Evolutionary conservation across 2,888 invertebrate species (phyloP).

Genomic region (Nasonovia ribisnigri): DNA sequence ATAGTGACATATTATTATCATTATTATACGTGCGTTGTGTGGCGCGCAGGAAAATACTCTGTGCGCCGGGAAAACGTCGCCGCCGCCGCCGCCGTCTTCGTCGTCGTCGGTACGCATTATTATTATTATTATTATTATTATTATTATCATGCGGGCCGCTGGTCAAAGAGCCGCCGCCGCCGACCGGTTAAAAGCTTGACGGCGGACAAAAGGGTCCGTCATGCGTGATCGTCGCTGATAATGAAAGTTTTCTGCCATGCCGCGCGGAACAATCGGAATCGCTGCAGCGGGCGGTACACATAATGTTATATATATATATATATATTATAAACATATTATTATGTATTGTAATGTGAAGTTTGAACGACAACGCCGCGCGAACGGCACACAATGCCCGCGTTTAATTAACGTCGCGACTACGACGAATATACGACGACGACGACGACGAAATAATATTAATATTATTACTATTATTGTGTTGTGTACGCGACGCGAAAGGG

Average conservation of each 20-base stretch:
- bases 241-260: constrained; percentile 47
- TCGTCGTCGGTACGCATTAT: neutral
- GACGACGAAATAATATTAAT: constrained; percentile 23
- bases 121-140: no score
- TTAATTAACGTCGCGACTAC: constrained; percentile 51
- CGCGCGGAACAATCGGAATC: constrained; percentile 10
- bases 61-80: neutral
- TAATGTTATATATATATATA: neutral
- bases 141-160: constrained; percentile 28
- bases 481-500: constrained; percentile 23
- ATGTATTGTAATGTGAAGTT: neutral
- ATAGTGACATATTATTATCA: constrained; percentile 9
- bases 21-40: neutral
- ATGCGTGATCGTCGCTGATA: constrained; percentile 60
- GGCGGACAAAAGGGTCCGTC: constrained; percentile 59
- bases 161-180: constrained; percentile 31
- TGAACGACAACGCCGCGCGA: constrained; percentile 42
- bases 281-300: neutral
- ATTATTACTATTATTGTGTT: neutral
- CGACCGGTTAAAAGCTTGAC: constrained; percentile 30
- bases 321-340: neutral
- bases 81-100: neutral
- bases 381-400: constrained; percentile 52
- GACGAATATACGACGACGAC: neutral
- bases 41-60: no score